These are phyloP conservation scores for Coregonus sp. DNA, from an alignment of 2,797 vertebrate species.

Conservation along the genomic window DNA sequence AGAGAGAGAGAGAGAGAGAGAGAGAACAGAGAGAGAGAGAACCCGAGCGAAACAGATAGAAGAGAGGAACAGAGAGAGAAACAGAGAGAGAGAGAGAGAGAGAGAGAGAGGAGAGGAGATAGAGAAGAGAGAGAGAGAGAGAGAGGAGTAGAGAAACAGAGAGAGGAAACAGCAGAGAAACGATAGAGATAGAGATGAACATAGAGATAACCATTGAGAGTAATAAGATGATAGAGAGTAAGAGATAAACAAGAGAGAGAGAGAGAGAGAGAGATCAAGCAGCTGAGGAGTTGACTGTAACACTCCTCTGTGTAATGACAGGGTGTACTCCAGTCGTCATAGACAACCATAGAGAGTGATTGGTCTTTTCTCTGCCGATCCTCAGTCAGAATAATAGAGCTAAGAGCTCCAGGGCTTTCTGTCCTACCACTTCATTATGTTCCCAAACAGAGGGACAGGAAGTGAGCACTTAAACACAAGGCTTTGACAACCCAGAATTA, in stretches of 20 bases:
- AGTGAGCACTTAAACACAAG: constrained; percentile 30
- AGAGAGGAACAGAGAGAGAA: background rate
- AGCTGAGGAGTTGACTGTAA: constrained; percentile 5
- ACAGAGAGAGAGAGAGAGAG: background rate
- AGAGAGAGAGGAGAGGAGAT: background rate
- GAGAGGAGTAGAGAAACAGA: background rate
- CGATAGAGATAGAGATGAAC: background rate
- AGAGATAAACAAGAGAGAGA: background rate
- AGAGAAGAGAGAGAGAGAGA: background rate
- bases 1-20: no score
- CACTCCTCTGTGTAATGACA: constrained; percentile 33
- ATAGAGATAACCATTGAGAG: background rate
- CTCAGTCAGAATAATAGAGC: constrained; percentile 41
- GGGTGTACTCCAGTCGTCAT: constrained; percentile 17
- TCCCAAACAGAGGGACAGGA: constrained; percentile 36
- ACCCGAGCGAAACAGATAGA: no score
- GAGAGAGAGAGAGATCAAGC: background rate
- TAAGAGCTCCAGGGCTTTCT: constrained; percentile 19
- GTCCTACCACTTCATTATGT: constrained; percentile 53
- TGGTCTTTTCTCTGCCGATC: constrained; percentile 27
- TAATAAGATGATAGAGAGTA: no score
- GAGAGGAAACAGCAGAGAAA: background rate
- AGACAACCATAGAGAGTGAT: constrained; percentile 23
- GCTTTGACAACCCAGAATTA: constrained; percentile 12
- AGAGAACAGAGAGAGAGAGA: background rate